phyloP scores from a whole-genome alignment of 1,140 invertebrate genomes.

The Ceratina calcarata region DNA sequence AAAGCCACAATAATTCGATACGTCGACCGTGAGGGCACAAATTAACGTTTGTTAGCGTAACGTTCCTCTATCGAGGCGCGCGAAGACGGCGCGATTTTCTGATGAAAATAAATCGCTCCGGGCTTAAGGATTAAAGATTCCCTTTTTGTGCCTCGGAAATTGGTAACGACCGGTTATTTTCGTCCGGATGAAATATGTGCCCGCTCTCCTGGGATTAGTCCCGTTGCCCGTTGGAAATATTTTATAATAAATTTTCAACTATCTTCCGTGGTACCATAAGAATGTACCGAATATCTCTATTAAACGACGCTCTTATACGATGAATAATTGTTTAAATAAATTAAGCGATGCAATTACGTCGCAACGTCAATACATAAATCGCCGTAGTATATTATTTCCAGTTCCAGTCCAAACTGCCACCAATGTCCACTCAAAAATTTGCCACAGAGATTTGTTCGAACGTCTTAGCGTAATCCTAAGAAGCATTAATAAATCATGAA shows the following conservation, averaged over 20 bases:
- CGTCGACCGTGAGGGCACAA: conserved; percentile 64
- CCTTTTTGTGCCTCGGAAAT: conserved; percentile 17
- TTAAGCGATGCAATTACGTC: too few species aligned
- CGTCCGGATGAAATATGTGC: not conserved
- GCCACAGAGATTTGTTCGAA: conserved; percentile 7
- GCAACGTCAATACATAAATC: not conserved
- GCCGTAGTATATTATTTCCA: too few species aligned
- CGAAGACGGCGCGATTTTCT: conserved; percentile 29
- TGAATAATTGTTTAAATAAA: too few species aligned
- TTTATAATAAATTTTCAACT: not conserved
- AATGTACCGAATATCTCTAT: not conserved
- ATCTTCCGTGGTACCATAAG: not conserved
- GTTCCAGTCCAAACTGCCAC: too few species aligned
- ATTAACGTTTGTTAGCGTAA: conserved; percentile 69
- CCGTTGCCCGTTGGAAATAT: not conserved
- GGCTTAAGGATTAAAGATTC: conserved; percentile 45
- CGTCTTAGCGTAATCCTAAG: not conserved
- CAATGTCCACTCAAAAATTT: not conserved
- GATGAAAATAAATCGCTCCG: conserved; percentile 62
- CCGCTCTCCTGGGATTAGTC: not conserved
- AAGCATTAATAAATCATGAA: conserved; percentile 39
- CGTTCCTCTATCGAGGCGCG: conserved; percentile 27
- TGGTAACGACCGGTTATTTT: conserved; percentile 9
- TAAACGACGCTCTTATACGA: too few species aligned
- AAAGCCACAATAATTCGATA: conserved; percentile 68